Evolutionary conservation across 2,797 vertebrate species (phyloP).

Genomic region (Galago senegalensis): DNA sequence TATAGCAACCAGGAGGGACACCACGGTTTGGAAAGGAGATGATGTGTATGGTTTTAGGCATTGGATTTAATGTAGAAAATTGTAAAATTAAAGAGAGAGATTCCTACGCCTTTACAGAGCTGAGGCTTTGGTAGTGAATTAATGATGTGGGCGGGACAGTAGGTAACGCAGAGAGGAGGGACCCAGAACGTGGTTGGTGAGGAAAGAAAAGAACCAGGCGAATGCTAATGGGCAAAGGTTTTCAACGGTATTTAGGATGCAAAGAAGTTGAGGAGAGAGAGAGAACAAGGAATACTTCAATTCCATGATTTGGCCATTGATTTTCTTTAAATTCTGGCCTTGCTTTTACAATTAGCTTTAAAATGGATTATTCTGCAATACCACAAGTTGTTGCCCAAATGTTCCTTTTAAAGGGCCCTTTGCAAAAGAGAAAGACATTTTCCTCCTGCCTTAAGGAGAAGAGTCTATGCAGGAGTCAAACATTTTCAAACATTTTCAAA

Average conservation of each 20-base stretch:
- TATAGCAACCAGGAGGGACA: not conserved
- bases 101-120: not conserved
- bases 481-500: slow-evolving; percentile 1
- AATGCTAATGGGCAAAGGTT: not conserved
- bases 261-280: slow-evolving; percentile 25
- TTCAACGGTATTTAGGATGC: not conserved
- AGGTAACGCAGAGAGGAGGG: not conserved
- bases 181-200: not conserved
- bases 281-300: not conserved
- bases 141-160: not conserved
- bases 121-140: not conserved
- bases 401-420: not conserved
- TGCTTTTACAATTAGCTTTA: slow-evolving; percentile 58
- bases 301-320: not conserved
- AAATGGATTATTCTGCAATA: not conserved
- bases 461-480: not conserved
- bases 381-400: not conserved
- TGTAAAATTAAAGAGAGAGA: slow-evolving; percentile 3
- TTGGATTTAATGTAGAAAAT: slow-evolving; percentile 21
- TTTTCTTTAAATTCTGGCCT: slow-evolving; percentile 39
- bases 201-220: not conserved
- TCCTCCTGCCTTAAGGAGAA: not conserved
- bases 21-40: slow-evolving; percentile 16
- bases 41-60: not conserved
- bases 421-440: not conserved